phyloP scores from a whole-genome alignment of 2,888 invertebrate genomes.

The Koerneria pararmatus region DNA sequence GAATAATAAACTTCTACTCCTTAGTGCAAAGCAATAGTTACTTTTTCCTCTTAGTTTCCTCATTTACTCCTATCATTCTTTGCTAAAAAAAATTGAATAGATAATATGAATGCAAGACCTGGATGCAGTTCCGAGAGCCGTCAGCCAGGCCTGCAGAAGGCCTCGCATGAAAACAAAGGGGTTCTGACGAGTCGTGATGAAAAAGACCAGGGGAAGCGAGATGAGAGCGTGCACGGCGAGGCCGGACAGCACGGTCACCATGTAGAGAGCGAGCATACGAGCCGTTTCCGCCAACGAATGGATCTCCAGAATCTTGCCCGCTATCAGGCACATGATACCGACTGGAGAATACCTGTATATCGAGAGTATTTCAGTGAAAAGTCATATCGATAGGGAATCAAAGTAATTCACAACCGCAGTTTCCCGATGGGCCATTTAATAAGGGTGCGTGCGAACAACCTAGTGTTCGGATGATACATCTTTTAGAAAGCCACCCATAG shows the following conservation, averaged over 20 bases:
- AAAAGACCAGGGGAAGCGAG: slow-evolving; percentile 68
- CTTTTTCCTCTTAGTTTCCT: neutral
- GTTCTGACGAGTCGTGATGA: slow-evolving; percentile 64
- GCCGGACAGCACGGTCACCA: slow-evolving; percentile 66
- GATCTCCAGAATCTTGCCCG: slow-evolving; percentile 70
- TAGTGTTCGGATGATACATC: no score
- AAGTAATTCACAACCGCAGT: no score
- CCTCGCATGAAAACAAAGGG: slow-evolving; percentile 62
- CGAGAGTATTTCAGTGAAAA: neutral
- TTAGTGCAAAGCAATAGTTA: neutral
- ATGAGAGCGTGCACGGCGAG: slow-evolving; percentile 68
- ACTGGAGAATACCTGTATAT: slow-evolving; percentile 71
- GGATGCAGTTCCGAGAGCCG: slow-evolving; percentile 71
- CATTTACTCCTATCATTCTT: neutral
- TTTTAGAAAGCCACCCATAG: no score
- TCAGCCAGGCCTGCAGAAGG: slow-evolving; percentile 70
- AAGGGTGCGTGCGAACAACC: neutral
- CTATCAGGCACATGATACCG: slow-evolving; percentile 71
- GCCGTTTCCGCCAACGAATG: slow-evolving; percentile 68
- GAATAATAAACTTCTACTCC: neutral
- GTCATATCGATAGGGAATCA: no score
- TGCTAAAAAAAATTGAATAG: neutral
- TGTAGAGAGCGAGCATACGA: slow-evolving; percentile 69
- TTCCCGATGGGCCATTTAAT: no score
- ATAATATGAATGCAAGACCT: slow-evolving; percentile 61